Base-by-base conservation (phyloP, 2,797 vertebrate genomes). In the Tiaroga cobitis region DNA sequence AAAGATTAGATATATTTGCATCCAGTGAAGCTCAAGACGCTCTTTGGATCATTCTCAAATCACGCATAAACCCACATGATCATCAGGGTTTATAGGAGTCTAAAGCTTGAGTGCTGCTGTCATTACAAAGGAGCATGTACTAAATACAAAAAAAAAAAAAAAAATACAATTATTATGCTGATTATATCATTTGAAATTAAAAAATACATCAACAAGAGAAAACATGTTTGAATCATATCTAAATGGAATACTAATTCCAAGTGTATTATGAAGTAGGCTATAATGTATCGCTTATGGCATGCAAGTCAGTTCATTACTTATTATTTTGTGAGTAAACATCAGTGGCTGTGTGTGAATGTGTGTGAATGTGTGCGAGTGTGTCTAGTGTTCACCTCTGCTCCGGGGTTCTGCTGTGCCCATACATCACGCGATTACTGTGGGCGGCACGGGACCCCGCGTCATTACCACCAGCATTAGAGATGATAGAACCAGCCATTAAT, bases 401-500 rank as follows among this genome's bases (percentile, higher is more conserved):
- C 94, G 95, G 97, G 97, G 97, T 97, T 97, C 96, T 96, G 97
- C 95, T 94, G 89, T 94, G 96, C 96, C 97, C 98, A 99, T 99
- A 99, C 95, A 99, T 99, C 98, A 99, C 96, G 88, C 96, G 96
- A 98, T 99, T 99, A 99, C 97, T 97, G 94, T 94, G 96, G 97
- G 97, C 97, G 95, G 96, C 96, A 92, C 96, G 96, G 97, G 96
- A 96, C 96, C 96, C 96, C 95, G 96, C 97, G 96, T 99, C 98
- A 99, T 99, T 98, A 99, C 97, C 96, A 97, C 99, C 97, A 99
- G 97, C 99, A 99, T 99, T 99, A 99, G 98, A 99, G 97, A 99
- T 98, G 97, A 99, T 98, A 98, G 97, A 98, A 98, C 95, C 96
- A 96, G 96, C 98, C 98, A 99, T 99, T 99, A 98, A 99, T 99